These are phyloP conservation scores for Chunga burmeisteri DNA, from an alignment of 2,113 vertebrate genomes.

Conservation along the genomic window DNA sequence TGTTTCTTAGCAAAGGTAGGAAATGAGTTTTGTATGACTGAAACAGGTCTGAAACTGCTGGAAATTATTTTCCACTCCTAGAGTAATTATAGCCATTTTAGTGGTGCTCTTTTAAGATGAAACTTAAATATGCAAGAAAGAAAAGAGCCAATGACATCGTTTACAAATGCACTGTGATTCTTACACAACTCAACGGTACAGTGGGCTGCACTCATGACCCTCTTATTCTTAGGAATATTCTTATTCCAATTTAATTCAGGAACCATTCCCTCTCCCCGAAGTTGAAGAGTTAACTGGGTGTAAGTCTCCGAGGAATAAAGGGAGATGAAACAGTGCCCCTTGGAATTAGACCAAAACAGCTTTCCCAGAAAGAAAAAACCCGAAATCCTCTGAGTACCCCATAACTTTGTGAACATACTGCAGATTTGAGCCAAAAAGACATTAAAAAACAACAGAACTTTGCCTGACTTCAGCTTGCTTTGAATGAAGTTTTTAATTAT, in stretches of 20 bases:
- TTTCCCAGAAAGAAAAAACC: conserved; percentile 20
- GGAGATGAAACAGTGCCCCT: conserved; percentile 18
- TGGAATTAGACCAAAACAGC: conserved; percentile 33
- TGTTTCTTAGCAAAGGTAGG: neutral
- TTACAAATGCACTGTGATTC: neutral
- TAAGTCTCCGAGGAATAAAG: conserved; percentile 13
- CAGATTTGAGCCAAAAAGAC: conserved; percentile 4
- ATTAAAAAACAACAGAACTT: conserved; percentile 10
- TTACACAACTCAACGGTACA: neutral
- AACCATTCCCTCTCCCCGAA: neutral
- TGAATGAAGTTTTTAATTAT: conserved; percentile 29
- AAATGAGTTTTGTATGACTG: neutral
- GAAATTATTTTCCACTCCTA: neutral
- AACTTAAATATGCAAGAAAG: neutral
- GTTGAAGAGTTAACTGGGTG: conserved; percentile 34
- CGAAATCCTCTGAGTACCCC: neutral
- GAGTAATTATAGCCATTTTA: neutral
- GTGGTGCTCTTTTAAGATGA: neutral
- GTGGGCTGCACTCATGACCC: neutral
- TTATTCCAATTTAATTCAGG: neutral
- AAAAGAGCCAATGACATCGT: neutral
- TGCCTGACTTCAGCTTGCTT: neutral
- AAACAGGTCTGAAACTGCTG: neutral
- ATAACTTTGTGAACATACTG: neutral
- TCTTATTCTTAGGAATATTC: neutral